Conservation (phyloP, 2,113 vertebrate species). For the Cephalopholis sonnerati region DNA sequence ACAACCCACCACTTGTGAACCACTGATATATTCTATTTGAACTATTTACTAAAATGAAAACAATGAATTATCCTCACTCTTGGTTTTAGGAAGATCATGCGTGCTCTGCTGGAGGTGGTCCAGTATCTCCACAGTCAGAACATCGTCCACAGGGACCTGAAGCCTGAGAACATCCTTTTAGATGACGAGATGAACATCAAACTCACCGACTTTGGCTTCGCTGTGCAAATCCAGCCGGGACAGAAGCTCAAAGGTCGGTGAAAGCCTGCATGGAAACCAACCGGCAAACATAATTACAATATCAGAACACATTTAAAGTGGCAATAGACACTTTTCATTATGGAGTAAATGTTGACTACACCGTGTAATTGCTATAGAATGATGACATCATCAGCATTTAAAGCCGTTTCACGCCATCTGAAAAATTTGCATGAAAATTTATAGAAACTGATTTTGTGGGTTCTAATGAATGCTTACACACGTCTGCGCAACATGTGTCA, state of each 20-base stretch:
- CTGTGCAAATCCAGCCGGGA: conserved; percentile 87
- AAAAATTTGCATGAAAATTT: too few species aligned
- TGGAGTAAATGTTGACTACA: too few species aligned
- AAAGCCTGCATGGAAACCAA: neutral
- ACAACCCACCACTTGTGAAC: too few species aligned
- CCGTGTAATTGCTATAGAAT: too few species aligned
- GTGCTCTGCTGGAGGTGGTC: conserved; percentile 93
- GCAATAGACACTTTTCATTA: too few species aligned
- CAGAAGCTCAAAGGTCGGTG: conserved; percentile 90
- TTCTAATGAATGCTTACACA: too few species aligned
- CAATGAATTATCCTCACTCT: neutral
- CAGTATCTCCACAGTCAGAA: conserved; percentile 90
- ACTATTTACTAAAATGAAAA: neutral
- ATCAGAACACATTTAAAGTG: neutral
- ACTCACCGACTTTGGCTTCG: conserved; percentile 97
- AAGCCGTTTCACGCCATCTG: too few species aligned
- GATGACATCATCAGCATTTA: too few species aligned
- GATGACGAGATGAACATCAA: conserved; percentile 98
- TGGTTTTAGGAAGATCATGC: conserved; percentile 93
- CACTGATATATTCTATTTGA: too few species aligned
- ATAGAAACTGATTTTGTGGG: too few species aligned
- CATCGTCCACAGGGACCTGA: conserved; percentile 96
- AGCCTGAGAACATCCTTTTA: conserved; percentile 97
- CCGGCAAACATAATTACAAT: neutral
- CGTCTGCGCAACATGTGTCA: too few species aligned